Percentiles rank a stretch among this genome's conserved stretches.
Evolutionary conservation across 2,797 vertebrate species (phyloP).

Genomic region (Garrulus glandarius): DNA sequence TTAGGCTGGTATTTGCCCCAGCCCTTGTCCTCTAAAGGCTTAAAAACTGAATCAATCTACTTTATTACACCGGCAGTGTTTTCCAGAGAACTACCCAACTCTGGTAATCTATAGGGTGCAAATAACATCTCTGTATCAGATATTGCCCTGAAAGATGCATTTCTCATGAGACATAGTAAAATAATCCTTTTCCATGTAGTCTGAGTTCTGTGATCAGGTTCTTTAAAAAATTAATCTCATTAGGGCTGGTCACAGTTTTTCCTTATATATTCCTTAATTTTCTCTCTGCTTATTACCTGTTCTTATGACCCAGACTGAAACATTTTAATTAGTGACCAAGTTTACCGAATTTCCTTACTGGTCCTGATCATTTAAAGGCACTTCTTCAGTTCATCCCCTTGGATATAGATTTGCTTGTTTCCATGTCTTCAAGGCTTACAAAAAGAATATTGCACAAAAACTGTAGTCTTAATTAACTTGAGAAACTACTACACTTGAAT

Average conservation of each 20-base stretch:
- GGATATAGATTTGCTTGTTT: neutral
- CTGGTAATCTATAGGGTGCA: constrained; percentile 17
- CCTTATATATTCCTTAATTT: neutral
- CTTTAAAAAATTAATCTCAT: neutral
- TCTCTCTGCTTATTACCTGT: neutral
- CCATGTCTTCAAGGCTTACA: neutral
- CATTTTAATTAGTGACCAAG: neutral
- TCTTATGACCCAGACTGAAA: neutral
- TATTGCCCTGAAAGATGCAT: neutral
- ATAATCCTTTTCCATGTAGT: neutral
- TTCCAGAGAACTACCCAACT: constrained; percentile 3
- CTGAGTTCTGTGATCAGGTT: neutral
- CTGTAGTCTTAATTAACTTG: neutral
- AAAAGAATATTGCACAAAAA: neutral
- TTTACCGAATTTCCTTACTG: neutral
- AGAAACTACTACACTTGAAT: neutral
- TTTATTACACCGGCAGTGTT: neutral
- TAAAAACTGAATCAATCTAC: constrained; percentile 48
- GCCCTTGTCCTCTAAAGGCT: constrained; percentile 23
- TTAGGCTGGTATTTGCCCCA: constrained; percentile 47
- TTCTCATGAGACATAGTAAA: neutral
- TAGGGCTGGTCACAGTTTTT: neutral
- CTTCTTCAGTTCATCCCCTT: neutral
- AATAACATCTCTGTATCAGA: constrained; percentile 47
- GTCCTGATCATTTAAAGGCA: neutral